Base-by-base conservation (phyloP, 1,140 invertebrate species). In the Bicyclus anynana region DNA sequence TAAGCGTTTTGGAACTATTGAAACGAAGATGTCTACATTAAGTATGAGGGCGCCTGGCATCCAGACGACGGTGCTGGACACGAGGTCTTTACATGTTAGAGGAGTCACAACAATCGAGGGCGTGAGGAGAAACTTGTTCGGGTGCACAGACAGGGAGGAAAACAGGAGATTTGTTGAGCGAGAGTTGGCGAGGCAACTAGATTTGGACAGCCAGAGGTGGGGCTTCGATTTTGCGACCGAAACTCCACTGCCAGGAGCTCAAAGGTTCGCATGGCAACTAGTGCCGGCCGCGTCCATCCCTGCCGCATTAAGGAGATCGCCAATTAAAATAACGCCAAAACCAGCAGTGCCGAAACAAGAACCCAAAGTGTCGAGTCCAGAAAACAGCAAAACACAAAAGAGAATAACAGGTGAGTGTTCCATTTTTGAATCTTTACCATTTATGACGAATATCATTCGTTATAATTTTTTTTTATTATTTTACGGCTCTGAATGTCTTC, bases 161-260 rank as follows among this genome's bases (percentile, higher is more conserved):
- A 87, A 88, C 50, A 77, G 82, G 35, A 62, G 84, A 47, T 83
- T 89, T 56, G 80, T 80, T 13, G 84, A 89, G 53, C 66, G 79
- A 50, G 87, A 89, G 40, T 53, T 89, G 42, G 74, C 80, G 5
- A 70, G 78, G 20, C 84, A 88, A 49, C 61, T 84, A 20, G 84
- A 88, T 53, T 40, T 84, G 21, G 83, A 86, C 57, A 89, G 83
- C 53, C 78, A 86, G 48, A 74, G 80, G 76, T 89, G 86, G 86
- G 86, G 78, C 12, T 89, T 89, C 53, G 85, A 89, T 57, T 89
- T 89, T 55, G 80, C 81, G 2, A 80, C 82, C 48, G 87, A 89
- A 56, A 72, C 75, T 47, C 87, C 87, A 18, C 53, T 89, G 52
- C 74, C 82, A 5, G 86, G 85, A 7, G 61, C 71, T 5, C 83